Evolutionary conservation across 2,113 vertebrate genomes (phyloP), one percentile per base, ranked within the genome.

Genomic region (Macroglossus sobrinus): DNA sequence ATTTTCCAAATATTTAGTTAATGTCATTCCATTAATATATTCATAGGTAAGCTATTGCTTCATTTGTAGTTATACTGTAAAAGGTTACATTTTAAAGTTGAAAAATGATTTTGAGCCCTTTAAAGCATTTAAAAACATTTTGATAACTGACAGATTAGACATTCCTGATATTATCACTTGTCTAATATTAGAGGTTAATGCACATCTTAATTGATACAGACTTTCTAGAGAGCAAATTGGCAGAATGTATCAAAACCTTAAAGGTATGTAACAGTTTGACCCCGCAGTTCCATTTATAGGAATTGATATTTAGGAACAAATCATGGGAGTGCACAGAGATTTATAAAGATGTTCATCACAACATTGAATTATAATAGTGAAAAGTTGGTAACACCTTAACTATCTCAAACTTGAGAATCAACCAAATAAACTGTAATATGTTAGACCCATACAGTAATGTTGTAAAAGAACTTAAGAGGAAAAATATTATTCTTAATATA

Each of bases 21-120:
- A 84, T 72, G 28, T 14, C 14, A 57, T 74, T 97, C 18, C 4
- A 81, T 71, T 66, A 61, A 28, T n/a, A 6, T 92, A 55, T 72
- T 76, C 28, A 74, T 45, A 90, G 69, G 66, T 8, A 63, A 68
- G n/a, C 40, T 71, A 8, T 40, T 89, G 78, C 35, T 78, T 86
- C 28, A 18, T 84, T 12, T 74, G 3, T 85, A 61, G 0, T 61
- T 72, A n/a, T 47, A 74, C 45, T 86, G 0, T 68, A 33, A 95
- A 72, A 96, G 76, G 55, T 80, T 80, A 78, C 18, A 43, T 93
- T 74, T 95, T 63, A 95, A 94, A 86, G 7, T 94, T 88, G 96
- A 84, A 12, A 97, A 93, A 91, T 91, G 0, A 84, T 72, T 93
- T 40, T 91, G 66, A 90, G 2, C 7, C 45, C n/a, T 95, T 91